Base-by-base conservation (phyloP, 2,113 vertebrate species). In the Chaenocephalus aceratus region DNA sequence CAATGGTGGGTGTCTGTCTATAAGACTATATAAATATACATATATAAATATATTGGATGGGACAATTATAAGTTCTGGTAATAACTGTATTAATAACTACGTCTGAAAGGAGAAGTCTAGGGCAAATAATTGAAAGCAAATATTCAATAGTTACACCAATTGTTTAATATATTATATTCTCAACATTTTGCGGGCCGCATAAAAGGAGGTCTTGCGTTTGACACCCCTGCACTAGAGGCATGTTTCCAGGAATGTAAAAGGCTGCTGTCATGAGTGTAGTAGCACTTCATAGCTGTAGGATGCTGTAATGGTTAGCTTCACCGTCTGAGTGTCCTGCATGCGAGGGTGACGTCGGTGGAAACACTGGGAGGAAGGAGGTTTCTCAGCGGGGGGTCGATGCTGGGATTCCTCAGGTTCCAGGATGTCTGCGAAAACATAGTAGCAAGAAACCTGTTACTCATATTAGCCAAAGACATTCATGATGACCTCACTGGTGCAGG, bases 291-390 rank as follows among this genome's bases (percentile, higher is more conserved):
- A 61, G 54, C 69, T 75, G 0, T 0, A 2, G 46, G 75, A 75
- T 57, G 75, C 44, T 41, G 36, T 41, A 41, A 41, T 41, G 36
- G 36, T 7, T 41, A 5, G 1, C 36, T 7, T 41, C 36, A 41
- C 63, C 21, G 21, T 21, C 21, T 21, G 21, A 21, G 21, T 34
- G 44, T 79, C 61, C n/a, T 56, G 71, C 10, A 16, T 26, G 21
- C 15, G 5, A 34, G 56, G 56, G 21, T 81, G 82, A 91, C 16
- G 69, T 85, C 82, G 87, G 74, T 88, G 88, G 86, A 89, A 91
- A 87, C 48, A 54, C 58, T 59, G 57, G 10, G 70, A 78, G 64
- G 71, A 53, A 66, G 36, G 36, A 41, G 36, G 36, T 41, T 41
- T 41, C 36, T 41, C 36, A 41, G 36, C 36, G 6, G 36, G 83